These are phyloP conservation scores for Porites lutea DNA, from an alignment of 64 coral and sea anemone genomes.

Conservation along the genomic window DNA sequence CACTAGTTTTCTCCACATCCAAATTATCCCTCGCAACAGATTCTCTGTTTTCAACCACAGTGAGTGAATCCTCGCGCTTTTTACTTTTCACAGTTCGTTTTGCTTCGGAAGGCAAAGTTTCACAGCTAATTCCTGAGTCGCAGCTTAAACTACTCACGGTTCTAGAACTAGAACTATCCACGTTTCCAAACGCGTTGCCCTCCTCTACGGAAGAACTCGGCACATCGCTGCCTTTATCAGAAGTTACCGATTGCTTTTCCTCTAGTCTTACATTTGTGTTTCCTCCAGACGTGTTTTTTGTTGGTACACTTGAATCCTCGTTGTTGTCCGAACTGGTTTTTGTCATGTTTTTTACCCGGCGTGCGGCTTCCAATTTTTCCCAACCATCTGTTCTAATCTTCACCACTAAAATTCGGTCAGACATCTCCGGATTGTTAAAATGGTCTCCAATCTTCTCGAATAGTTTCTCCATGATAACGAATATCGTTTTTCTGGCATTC, in stretches of 20 bases:
- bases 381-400: conserved; percentile 87
- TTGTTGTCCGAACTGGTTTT: conserved; percentile 16
- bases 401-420: conserved; percentile 81
- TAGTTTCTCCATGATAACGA: conserved; percentile 66
- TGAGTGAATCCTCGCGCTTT: conserved; percentile 21
- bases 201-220: background rate
- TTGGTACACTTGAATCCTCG: background rate
- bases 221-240: background rate
- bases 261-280: background rate
- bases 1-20: background rate
- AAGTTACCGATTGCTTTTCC: background rate
- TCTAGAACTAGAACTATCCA: background rate
- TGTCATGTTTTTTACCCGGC: conserved; percentile 53
- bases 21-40: background rate
- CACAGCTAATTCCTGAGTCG: conserved; percentile 31
- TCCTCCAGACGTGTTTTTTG: background rate
- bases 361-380: conserved; percentile 83
- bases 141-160: conserved; percentile 50
- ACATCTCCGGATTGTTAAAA: conserved; percentile 95
- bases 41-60: background rate
- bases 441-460: conserved; percentile 90
- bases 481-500: background rate
- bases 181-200: background rate
- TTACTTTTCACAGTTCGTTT: conserved; percentile 33
- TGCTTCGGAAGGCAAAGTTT: background rate